Base-by-base conservation (phyloP, 1,140 invertebrate genomes). In the Leguminivora glycinivorella region DNA sequence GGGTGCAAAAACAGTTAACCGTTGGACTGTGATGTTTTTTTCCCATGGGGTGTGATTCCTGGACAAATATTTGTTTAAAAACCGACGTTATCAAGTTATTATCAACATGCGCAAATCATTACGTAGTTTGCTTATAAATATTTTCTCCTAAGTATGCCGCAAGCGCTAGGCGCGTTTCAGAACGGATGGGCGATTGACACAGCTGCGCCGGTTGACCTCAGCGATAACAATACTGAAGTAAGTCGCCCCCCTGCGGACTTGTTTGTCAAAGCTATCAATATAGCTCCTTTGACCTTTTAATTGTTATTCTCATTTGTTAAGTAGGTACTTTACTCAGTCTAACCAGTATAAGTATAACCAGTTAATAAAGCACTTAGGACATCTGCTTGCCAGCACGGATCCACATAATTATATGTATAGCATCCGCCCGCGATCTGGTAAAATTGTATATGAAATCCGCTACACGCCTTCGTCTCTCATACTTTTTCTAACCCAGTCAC, bases 121-220 rank as follows among this genome's bases (percentile, higher is more conserved):
- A 34, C 66, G 66, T 68, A 9, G 31, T 67, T 34, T 31, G 26
- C 26, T 3, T 7, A 22, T 52, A 52, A 52, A 52, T 52, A 68
- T 52, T 67, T 67, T 67, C 19, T 19, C 3, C 66, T 43, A 24
- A 67, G 5, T 60, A 89, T 88, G 87, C 80, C 84, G 79, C 76
- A 85, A 79, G 74, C 77, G 63, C 31, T 79, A 67, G 75, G 71
- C 72, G 77, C 75, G 68, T 85, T 80, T 77, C 78, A 83, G 56
- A 88, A 91, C 78, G 89, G 89, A 71, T 91, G 89, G 89, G 85
- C 89, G 71, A 89, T 88, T 72, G 89, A 91, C 76, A 91, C 89
- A 19, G 71, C 83, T 34, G 78, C 82, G 73, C 86, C 88, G 34
- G 80, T 86, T 89, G 89, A 91, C 83, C 87, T 82, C 72, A 80